Percentiles rank a stretch among this genome's conserved stretches.
phyloP scores from a whole-genome alignment of 2,113 vertebrate genomes.

The Shinisaurus crocodilurus region DNA sequence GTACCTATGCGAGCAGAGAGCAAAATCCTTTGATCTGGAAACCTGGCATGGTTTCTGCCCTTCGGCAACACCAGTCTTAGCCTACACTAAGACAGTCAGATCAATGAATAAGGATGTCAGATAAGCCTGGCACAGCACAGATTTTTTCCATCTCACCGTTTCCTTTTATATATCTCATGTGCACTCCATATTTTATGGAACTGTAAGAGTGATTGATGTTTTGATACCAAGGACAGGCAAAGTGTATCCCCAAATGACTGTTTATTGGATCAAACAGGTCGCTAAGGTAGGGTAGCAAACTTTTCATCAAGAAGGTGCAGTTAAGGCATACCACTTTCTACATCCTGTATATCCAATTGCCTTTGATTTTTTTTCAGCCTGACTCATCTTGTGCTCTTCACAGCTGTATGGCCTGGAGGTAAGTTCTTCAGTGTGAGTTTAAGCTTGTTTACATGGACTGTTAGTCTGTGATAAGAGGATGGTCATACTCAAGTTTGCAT shows the following conservation, averaged over 20 bases:
- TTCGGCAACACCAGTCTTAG: conserved; percentile 66
- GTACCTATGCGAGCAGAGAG: conserved; percentile 76
- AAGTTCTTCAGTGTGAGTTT: conserved; percentile 9
- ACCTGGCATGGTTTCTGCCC: conserved; percentile 68
- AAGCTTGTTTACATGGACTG: conserved; percentile 16
- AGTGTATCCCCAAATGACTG: neutral
- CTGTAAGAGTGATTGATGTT: neutral
- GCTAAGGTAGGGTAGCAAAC: neutral
- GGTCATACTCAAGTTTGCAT: conserved; percentile 2
- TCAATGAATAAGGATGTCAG: conserved; percentile 73
- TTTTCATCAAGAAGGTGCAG: neutral
- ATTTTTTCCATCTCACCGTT: conserved; percentile 32
- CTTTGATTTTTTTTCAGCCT: neutral
- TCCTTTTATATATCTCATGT: neutral
- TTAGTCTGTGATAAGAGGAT: neutral
- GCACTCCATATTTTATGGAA: neutral
- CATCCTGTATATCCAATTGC: neutral
- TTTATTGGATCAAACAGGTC: neutral
- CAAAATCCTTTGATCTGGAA: conserved; percentile 76
- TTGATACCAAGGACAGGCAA: neutral
- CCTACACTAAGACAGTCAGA: conserved; percentile 68
- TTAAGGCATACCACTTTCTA: neutral
- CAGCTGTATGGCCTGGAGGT: conserved; percentile 18
- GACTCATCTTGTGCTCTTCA: neutral
- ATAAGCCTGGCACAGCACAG: conserved; percentile 64